Percentiles rank a stretch among this genome's conserved stretches.
Evolutionary conservation across 2,113 vertebrate species (phyloP).

Genomic region (Tyto alba): DNA sequence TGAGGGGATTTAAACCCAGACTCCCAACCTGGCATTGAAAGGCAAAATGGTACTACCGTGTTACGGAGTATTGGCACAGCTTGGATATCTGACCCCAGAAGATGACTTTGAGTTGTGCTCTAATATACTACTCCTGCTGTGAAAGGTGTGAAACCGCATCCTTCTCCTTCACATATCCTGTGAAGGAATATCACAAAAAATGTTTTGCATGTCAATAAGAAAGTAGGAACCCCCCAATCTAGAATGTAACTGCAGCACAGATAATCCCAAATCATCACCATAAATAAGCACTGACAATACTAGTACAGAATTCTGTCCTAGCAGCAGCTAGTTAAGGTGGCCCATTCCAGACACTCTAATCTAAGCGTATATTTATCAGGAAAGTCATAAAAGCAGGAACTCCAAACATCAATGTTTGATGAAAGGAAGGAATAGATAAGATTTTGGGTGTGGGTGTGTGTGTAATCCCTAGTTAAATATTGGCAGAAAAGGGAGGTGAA

Average conservation of each 20-base stretch:
- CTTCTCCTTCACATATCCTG: neutral
- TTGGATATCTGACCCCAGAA: neutral
- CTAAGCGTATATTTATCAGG: neutral
- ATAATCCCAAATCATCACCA: neutral
- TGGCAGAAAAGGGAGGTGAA: neutral
- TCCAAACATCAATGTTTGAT: neutral
- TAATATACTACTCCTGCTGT: neutral
- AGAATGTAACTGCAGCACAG: neutral
- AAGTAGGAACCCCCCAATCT: neutral
- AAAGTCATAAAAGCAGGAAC: neutral
- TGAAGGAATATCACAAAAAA: neutral
- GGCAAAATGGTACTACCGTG: fast-evolving
- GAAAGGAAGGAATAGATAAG: neutral
- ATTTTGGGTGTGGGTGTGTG: neutral
- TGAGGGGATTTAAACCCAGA: neutral
- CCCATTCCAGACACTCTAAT: neutral
- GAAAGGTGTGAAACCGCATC: neutral
- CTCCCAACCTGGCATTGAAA: neutral
- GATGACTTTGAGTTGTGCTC: neutral
- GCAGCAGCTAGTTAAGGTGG: neutral
- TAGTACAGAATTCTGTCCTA: neutral
- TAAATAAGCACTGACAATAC: neutral
- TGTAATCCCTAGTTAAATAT: neutral
- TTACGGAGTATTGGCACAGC: neutral
- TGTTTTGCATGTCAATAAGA: neutral